Base-by-base conservation (phyloP, 2,888 invertebrate species). In the Ectropis crepuscularia region DNA sequence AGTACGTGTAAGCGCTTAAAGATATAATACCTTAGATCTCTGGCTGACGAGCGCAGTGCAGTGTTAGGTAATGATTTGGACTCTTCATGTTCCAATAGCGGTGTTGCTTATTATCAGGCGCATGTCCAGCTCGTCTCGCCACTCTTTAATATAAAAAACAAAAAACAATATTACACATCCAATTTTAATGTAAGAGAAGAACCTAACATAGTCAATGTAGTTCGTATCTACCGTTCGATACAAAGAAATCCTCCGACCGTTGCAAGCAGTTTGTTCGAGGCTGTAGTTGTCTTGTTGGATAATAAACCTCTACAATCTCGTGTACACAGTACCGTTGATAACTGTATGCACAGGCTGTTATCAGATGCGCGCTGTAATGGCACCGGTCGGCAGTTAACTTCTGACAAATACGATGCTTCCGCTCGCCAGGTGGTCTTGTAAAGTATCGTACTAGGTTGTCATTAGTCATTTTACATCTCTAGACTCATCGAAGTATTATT, bases 321-420 rank as follows among this genome's bases (percentile, higher is more conserved):
- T 50, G 10, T n/a, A 8, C 7, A 7, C 36, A 1, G 46, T 47
- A 45, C 61, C 55, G 61, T 46, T 6, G 41, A 6, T 51, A 51
- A 51, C 39, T 59, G 41, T 54, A 53, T 47, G 48, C 41, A 48
- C 47, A 28, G 28, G 7, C 54, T 12, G 39, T 42, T 43, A 61
- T 54, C 61, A 54, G 54, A 49, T 42, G 42, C 37, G 49, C 10
- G 37, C 41, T 38, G 50, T 43, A 53, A 61, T 37, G 39, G 54
- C 61, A 49, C 38, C 42, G 38, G 50, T 16, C 36, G n/a, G 2
- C 39, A 16, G 36, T 43, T 5, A 6, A 38, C 54, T 38, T 7
- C 10, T 39, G 45, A 59, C 59, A 59, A 59, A 59, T 61, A 50
- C 9, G 50, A 28, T 0, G 38, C 54, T 61, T 54, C 61, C 54